Evolutionary conservation across 2,888 invertebrate genomes (phyloP).

Genomic region (Dicycla oo): DNA sequence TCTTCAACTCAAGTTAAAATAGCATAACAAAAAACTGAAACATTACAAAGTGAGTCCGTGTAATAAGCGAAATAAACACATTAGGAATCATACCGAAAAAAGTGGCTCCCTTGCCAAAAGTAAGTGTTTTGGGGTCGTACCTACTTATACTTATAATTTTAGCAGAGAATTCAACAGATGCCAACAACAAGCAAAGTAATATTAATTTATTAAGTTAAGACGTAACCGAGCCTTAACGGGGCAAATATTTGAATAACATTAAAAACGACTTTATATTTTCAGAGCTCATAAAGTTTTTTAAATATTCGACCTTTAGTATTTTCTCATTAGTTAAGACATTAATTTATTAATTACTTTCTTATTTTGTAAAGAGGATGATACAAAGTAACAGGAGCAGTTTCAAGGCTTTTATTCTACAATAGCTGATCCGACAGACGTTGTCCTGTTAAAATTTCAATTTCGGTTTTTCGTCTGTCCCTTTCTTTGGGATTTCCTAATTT

Average conservation of each 20-base stretch:
- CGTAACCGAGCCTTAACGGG: constrained; percentile 23
- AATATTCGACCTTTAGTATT: neutral
- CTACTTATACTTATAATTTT: constrained; percentile 46
- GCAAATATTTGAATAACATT: constrained; percentile 45
- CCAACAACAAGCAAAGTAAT: constrained; percentile 48
- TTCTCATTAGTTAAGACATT: neutral
- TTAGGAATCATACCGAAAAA: constrained; percentile 25
- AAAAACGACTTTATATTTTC: constrained; percentile 23
- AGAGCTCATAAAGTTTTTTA: neutral
- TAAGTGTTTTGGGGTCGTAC: constrained; percentile 38
- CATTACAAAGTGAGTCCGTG: neutral
- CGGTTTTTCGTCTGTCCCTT: no score
- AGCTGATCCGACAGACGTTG: no score
- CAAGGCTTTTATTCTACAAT: neutral
- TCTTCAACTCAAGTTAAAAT: neutral
- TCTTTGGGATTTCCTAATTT: no score
- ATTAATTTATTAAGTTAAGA: constrained; percentile 49
- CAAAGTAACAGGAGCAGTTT: neutral
- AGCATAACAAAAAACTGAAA: neutral
- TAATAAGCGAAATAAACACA: constrained; percentile 43
- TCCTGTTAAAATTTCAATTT: no score
- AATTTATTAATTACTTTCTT: neutral
- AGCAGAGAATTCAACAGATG: constrained; percentile 41
- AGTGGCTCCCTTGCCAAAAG: constrained; percentile 26
- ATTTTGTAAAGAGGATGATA: neutral